phyloP scores from a whole-genome alignment of 1,140 invertebrate species.

The Atta cephalotes region DNA sequence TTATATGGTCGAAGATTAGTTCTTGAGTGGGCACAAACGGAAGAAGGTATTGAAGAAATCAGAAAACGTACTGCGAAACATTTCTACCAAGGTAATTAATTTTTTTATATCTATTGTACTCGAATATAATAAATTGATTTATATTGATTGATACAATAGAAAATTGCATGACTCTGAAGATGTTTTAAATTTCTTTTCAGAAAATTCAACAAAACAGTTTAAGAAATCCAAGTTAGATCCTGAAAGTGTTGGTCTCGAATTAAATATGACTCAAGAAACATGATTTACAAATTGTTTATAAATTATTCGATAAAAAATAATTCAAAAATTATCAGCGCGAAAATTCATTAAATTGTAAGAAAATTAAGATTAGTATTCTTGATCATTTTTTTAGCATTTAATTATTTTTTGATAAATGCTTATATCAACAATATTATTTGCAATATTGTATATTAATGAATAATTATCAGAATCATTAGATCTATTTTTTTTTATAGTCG shows the following conservation, averaged over 20 bases:
- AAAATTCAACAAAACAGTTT: conserved; percentile 68
- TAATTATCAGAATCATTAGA: not conserved
- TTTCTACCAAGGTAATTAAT: conserved; percentile 86
- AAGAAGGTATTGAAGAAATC: conserved; percentile 92
- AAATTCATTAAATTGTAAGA: not conserved
- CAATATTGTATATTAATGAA: not conserved
- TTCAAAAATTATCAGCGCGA: not conserved
- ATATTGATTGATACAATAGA: not conserved
- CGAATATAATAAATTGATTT: conserved; percentile 15
- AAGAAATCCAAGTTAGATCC: conserved; percentile 77
- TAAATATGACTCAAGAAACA: not conserved
- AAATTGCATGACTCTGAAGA: not conserved
- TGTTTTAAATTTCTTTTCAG: conserved; percentile 65
- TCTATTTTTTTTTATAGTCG: too few relatives aligned
- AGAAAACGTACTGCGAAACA: conserved; percentile 94
- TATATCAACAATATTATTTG: not conserved
- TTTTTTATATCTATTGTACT: not conserved
- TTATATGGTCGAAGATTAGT: conserved; percentile 98
- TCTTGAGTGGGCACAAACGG: conserved; percentile 97
- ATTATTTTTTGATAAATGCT: not conserved
- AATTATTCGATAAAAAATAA: not conserved
- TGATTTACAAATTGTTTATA: conserved; percentile 14
- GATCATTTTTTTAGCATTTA: not conserved
- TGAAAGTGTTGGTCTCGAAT: conserved; percentile 73
- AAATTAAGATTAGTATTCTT: not conserved